phyloP scores from a whole-genome alignment of 2,797 vertebrate genomes.

The Agapornis canus region DNA sequence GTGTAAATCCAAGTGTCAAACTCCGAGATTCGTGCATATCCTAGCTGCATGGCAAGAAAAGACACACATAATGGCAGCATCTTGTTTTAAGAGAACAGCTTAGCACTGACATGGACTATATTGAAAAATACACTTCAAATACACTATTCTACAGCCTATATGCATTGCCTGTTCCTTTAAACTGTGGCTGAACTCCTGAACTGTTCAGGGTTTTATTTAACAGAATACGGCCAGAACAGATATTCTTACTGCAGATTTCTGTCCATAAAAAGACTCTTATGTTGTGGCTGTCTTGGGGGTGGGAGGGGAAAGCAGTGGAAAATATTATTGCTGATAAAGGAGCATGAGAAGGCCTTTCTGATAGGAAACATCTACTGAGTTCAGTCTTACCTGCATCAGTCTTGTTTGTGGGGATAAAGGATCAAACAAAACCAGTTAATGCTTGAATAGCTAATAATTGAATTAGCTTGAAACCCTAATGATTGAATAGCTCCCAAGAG shows the following conservation, averaged over 20 bases:
- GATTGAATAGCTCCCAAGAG: not conserved
- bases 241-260: not conserved
- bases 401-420: not conserved
- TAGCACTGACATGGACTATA: not conserved
- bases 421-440: not conserved
- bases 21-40: not conserved
- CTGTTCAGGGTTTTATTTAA: not conserved
- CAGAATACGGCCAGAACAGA: not conserved
- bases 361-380: not conserved
- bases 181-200: not conserved
- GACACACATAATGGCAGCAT: accelerated
- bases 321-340: not conserved
- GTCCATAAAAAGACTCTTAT: not conserved
- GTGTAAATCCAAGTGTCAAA: accelerated
- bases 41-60: not conserved
- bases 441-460: no score
- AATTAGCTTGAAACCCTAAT: no score
- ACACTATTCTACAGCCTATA: not conserved
- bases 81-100: not conserved
- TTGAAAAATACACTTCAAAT: not conserved
- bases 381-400: not conserved
- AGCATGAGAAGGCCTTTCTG: not conserved
- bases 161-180: not conserved
- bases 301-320: not conserved
- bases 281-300: not conserved